These are phyloP conservation scores for Exocentrus adspersus DNA, from an alignment of 2,888 invertebrate species.

Conservation along the genomic window DNA sequence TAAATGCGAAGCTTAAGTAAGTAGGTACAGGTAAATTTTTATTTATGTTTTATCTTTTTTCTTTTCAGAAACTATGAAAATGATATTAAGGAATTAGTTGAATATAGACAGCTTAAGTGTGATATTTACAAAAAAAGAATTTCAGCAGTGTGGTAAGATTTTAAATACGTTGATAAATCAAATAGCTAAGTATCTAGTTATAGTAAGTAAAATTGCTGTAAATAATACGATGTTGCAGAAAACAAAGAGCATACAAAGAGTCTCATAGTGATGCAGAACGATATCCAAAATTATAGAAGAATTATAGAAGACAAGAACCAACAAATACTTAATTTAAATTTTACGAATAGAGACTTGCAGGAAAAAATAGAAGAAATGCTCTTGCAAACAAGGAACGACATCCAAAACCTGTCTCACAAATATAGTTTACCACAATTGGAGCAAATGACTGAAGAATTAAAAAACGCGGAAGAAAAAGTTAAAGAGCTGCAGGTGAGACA, in stretches of 20 bases:
- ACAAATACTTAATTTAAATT: constrained; percentile 50
- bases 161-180: too few relatives aligned
- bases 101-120: constrained; percentile 51
- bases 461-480: constrained; percentile 48
- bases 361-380: constrained; percentile 56
- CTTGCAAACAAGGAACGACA: constrained; percentile 52
- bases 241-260: constrained; percentile 48
- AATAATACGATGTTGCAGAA: constrained; percentile 21
- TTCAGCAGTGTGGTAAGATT: constrained; percentile 49
- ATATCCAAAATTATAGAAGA: constrained; percentile 49
- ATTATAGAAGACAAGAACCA: constrained; percentile 51
- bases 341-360: constrained; percentile 50
- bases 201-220: too few relatives aligned
- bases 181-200: too few relatives aligned
- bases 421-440: constrained; percentile 55
- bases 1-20: constrained; percentile 52
- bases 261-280: constrained; percentile 50
- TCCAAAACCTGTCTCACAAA: constrained; percentile 53
- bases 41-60: constrained; percentile 21
- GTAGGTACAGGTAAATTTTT: constrained; percentile 1
- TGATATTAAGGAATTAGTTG: constrained; percentile 49
- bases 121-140: constrained; percentile 48
- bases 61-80: constrained; percentile 49
- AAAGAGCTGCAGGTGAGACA: constrained; percentile 42
- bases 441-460: constrained; percentile 53